Evolutionary conservation across 2,797 vertebrate species (phyloP).

Genomic region (Adrianichthys oophorus): DNA sequence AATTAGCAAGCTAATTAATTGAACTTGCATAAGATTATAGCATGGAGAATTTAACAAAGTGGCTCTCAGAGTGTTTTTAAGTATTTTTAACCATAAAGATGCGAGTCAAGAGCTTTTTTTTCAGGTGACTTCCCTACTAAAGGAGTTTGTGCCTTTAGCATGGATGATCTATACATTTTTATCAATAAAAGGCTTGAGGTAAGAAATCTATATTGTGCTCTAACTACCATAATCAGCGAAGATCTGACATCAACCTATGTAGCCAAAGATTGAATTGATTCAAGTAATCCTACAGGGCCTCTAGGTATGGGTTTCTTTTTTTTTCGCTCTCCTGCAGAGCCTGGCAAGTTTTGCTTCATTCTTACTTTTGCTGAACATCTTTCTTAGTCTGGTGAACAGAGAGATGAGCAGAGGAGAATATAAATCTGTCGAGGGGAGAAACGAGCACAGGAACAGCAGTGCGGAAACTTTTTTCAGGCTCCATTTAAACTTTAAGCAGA

Average conservation of each 20-base stretch:
- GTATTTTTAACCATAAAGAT: neutral
- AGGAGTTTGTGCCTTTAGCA: conserved; percentile 17
- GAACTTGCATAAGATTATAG: too few relatives aligned
- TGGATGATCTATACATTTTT: conserved; percentile 27
- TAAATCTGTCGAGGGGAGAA: conserved; percentile 38
- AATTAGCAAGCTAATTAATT: too few relatives aligned
- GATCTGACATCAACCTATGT: conserved; percentile 37
- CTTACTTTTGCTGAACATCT: conserved; percentile 64
- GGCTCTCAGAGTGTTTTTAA: too few relatives aligned
- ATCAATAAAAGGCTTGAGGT: conserved; percentile 42
- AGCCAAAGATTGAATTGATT: conserved; percentile 35
- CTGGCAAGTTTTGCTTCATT: conserved; percentile 64
- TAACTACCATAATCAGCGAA: conserved; percentile 36
- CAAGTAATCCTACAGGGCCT: conserved; percentile 48
- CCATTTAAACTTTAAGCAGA: conserved; percentile 74
- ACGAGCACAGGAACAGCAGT: conserved; percentile 46
- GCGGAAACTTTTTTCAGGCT: conserved; percentile 64
- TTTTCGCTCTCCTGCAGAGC: conserved; percentile 23
- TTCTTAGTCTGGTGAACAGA: conserved; percentile 62
- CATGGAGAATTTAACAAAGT: too few relatives aligned
- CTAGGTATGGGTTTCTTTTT: conserved; percentile 33
- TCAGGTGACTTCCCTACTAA: conserved; percentile 3
- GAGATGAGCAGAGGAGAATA: conserved; percentile 48
- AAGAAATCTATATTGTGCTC: conserved; percentile 36
- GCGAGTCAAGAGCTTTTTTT: neutral